Base-by-base conservation (phyloP, 2,797 vertebrate species). In the Tauraco hartlaubi region DNA sequence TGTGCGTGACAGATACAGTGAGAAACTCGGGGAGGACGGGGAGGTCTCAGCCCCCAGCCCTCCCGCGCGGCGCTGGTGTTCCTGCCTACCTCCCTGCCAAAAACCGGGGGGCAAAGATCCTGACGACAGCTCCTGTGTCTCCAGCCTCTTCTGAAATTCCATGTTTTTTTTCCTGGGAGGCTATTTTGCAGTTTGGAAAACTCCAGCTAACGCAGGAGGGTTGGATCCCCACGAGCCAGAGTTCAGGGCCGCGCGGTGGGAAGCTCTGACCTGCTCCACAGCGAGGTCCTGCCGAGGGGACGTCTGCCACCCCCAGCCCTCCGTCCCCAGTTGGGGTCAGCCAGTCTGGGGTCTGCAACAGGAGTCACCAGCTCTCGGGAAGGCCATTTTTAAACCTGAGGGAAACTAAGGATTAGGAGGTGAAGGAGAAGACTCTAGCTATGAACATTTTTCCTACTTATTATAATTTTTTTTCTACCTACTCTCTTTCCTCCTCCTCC, bases 81-180 rank as follows among this genome's bases (percentile, higher is more conserved):
- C 35, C 78, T 74, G 33, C 29, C 33, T n/a, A 7, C 31, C 67
- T 75, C 64, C 44, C 64, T 35, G 56, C 64, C 68, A 68, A 84
- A 63, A 33, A 19, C 68, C 2, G 0, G 3, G 21, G 39, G n/a
- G 3, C 35, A 11, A 62, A 46, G 51, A 25, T n/a, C 41, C 5
- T 0, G 26, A 4, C 0, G 0, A 56, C 76, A 71, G 16, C 26
- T 92, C 37, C 64, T 0, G 0, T 11, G 12, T 8, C 48, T 73
- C 25, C 73, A 62, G 26, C 20, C 25, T 20, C 51, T 29, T 28
- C 71, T 35, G n/a, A 52, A 77, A 49, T 8, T 26, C 52, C 49
- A 18, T 4, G 0, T 67, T 61, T 78, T 48, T 64, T 41, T 28
- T 3, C 22, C n/a, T 8, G 0, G 9, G n/a, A 78, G 21, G 21